These are phyloP conservation scores for Troglohyphantes excavatus DNA, from an alignment of 2,888 invertebrate genomes.

Conservation along the genomic window DNA sequence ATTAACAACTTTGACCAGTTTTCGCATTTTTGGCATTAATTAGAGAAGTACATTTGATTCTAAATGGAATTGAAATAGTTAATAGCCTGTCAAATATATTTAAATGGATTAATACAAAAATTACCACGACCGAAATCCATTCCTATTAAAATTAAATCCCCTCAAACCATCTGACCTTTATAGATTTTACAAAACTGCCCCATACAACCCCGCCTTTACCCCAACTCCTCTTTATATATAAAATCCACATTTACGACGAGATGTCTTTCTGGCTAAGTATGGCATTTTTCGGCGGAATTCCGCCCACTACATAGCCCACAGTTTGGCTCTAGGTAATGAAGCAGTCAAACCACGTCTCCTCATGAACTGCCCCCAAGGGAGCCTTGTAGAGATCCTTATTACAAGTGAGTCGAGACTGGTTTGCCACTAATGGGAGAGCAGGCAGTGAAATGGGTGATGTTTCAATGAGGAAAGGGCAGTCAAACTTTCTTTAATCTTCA, in stretches of 20 bases:
- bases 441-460: slow-evolving; percentile 61
- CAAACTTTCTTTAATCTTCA: slow-evolving; percentile 74
- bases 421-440: slow-evolving; percentile 53
- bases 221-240: no score
- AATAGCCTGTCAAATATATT: no score
- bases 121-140: no score
- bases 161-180: no score
- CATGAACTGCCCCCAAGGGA: slow-evolving; percentile 69
- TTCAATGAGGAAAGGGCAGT: slow-evolving; percentile 52
- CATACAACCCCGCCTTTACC: no score
- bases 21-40: no score
- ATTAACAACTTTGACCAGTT: no score
- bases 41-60: no score
- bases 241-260: neutral
- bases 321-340: slow-evolving; percentile 11
- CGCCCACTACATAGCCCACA: slow-evolving; percentile 24
- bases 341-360: slow-evolving; percentile 69
- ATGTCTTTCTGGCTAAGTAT: slow-evolving; percentile 36
- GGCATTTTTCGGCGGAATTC: slow-evolving; percentile 40
- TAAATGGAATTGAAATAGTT: no score
- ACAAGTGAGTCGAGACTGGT: slow-evolving; percentile 55
- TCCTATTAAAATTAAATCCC: no score
- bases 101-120: no score
- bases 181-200: no score
- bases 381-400: slow-evolving; percentile 57